These are phyloP conservation scores for Tryphoninae sp. DNA, from an alignment of 2,888 invertebrate genomes.

Conservation along the genomic window DNA sequence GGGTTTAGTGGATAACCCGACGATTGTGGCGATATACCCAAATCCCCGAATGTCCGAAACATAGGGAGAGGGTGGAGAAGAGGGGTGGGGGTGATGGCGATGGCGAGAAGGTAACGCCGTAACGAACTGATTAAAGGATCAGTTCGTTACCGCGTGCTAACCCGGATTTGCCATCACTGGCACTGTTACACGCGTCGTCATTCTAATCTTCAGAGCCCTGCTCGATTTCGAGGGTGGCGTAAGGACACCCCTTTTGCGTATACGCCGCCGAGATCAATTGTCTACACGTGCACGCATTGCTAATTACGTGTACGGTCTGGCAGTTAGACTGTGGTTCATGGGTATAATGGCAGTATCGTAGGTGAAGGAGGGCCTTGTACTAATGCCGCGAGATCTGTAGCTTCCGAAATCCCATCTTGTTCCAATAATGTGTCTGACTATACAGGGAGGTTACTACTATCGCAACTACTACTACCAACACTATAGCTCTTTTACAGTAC, in stretches of 20 bases:
- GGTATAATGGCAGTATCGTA: slow-evolving; percentile 31
- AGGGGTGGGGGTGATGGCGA: neutral
- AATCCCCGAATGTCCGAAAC: slow-evolving; percentile 19
- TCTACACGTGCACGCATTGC: slow-evolving; percentile 21
- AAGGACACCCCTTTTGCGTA: slow-evolving; percentile 3
- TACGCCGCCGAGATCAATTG: slow-evolving; percentile 24
- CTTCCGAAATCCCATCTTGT: slow-evolving; percentile 39
- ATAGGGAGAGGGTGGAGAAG: neutral
- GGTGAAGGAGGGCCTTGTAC: slow-evolving; percentile 18
- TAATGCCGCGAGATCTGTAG: slow-evolving; percentile 19
- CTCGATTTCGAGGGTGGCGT: neutral
- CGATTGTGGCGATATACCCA: neutral
- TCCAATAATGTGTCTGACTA: slow-evolving; percentile 40
- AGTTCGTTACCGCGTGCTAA: slow-evolving; percentile 33
- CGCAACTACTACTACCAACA: neutral
- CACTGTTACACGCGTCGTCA: slow-evolving; percentile 48
- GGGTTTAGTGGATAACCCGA: slow-evolving; percentile 1
- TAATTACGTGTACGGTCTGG: slow-evolving; percentile 43
- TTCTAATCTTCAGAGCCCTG: slow-evolving; percentile 47
- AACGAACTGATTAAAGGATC: slow-evolving; percentile 59
- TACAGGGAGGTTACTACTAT: slow-evolving; percentile 22
- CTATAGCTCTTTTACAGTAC: neutral
- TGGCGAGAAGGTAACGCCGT: slow-evolving; percentile 40
- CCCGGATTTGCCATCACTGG: slow-evolving; percentile 46
- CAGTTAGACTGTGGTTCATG: slow-evolving; percentile 33